Evolutionary conservation across 2,113 vertebrate genomes (phyloP).

Genomic region (Protobothrops flavoviridis): DNA sequence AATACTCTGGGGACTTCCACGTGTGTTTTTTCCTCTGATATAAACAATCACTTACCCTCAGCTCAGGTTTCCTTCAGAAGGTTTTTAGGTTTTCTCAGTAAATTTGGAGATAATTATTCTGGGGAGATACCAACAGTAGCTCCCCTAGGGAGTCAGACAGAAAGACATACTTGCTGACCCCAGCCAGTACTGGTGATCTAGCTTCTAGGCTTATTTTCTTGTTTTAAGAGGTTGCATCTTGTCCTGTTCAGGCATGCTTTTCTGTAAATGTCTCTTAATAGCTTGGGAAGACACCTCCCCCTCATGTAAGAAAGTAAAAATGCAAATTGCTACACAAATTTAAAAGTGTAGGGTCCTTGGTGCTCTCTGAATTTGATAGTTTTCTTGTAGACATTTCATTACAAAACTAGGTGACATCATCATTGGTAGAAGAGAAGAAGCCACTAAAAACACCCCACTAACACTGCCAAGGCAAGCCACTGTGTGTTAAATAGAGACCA

Average conservation of each 20-base stretch:
- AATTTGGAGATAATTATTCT: neutral
- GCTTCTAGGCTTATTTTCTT: neutral
- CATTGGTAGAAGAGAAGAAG: no score
- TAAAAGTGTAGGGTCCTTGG: no score
- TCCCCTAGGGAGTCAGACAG: neutral
- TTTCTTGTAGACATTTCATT: no score
- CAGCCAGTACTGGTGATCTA: neutral
- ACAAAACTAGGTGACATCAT: no score
- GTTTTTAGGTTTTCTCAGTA: neutral
- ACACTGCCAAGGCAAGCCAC: no score
- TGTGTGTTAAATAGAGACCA: no score
- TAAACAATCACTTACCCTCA: neutral
- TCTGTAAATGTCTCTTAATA: neutral
- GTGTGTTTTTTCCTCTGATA: neutral
- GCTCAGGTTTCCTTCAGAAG: neutral
- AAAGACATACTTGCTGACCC: neutral
- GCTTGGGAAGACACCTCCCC: neutral
- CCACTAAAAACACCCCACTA: no score
- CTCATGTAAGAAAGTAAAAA: neutral
- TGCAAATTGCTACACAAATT: neutral
- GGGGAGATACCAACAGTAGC: neutral
- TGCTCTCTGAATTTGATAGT: no score
- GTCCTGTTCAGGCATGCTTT: neutral
- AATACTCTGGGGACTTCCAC: neutral
- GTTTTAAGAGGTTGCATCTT: neutral